Percentiles rank a stretch among this genome's conserved stretches.
Conservation (phyloP, 2,888 invertebrate genomes). For the Melinaea menophilus region DNA sequence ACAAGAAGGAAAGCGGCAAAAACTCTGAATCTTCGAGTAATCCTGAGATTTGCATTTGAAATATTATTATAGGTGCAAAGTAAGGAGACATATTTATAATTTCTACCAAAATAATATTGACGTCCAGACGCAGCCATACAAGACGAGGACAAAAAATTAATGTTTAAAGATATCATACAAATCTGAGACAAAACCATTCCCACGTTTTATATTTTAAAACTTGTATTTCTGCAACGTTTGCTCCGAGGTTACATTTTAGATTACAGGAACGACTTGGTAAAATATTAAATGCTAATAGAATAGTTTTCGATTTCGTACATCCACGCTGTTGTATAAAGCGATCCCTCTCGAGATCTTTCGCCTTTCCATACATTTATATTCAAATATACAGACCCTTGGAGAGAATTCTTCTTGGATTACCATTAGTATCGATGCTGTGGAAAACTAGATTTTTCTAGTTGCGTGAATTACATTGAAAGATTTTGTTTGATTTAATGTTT, state of each 20-base stretch:
- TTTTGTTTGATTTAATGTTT: neutral
- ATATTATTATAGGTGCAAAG: slow-evolving; percentile 19
- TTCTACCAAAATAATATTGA: too few relatives aligned
- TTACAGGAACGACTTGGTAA: slow-evolving; percentile 13
- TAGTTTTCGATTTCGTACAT: slow-evolving; percentile 31
- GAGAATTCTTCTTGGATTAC: slow-evolving; percentile 41
- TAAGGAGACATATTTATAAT: slow-evolving; percentile 8
- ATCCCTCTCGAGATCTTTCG: slow-evolving; percentile 42
- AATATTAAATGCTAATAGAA: slow-evolving; percentile 19
- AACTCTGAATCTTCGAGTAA: slow-evolving; percentile 14
- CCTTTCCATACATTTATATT: slow-evolving; percentile 47
- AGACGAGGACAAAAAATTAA: neutral
- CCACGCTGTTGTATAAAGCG: slow-evolving; percentile 29
- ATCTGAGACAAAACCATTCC: slow-evolving; percentile 18
- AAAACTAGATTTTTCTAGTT: slow-evolving; percentile 9
- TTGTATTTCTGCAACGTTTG: slow-evolving; percentile 27
- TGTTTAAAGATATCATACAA: neutral
- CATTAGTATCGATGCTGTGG: slow-evolving; percentile 30
- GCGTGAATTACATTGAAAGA: neutral
- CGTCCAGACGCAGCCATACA: too few relatives aligned
- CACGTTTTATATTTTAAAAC: slow-evolving; percentile 23
- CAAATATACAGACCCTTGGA: slow-evolving; percentile 45
- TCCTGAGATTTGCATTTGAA: slow-evolving; percentile 23
- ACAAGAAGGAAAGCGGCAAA: slow-evolving; percentile 16
- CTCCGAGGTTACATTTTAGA: slow-evolving; percentile 9